Conservation (phyloP, 2,113 vertebrate genomes). For the Forbesichthys agassizii region DNA sequence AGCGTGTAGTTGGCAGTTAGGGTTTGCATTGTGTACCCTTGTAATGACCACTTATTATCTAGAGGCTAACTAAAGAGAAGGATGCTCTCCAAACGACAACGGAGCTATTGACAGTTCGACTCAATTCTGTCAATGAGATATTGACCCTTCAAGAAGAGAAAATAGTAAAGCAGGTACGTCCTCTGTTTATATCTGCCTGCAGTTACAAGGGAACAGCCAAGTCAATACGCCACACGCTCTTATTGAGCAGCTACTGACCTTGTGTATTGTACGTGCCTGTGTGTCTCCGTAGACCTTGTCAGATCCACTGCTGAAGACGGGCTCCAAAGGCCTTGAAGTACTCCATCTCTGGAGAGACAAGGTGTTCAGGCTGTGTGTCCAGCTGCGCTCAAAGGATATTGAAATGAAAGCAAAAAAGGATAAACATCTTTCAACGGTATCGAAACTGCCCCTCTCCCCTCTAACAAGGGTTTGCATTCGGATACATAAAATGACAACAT, state of each 20-base stretch:
- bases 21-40: neutral
- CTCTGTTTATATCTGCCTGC: neutral
- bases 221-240: neutral
- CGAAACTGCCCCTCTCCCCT: neutral
- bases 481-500: neutral
- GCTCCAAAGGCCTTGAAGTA: conserved; percentile 51
- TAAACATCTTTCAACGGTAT: conserved; percentile 62
- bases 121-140: conserved; percentile 77
- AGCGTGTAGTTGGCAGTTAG: neutral
- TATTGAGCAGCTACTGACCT: neutral
- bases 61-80: conserved; percentile 77
- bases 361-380: conserved; percentile 76
- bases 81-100: conserved; percentile 67
- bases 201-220: neutral
- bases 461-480: neutral
- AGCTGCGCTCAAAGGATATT: conserved; percentile 75
- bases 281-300: conserved; percentile 38
- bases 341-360: conserved; percentile 79
- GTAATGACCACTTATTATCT: conserved; percentile 1
- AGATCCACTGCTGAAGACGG: conserved; percentile 51
- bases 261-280: conserved; percentile 14
- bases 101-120: conserved; percentile 74
- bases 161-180: conserved; percentile 62
- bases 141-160: conserved; percentile 76
- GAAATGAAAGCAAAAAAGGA: conserved; percentile 62